A percentile compares a stretch with the other conserved stretches of the same genome.
These are phyloP conservation scores for Tetramorium bicarinatum DNA, from an alignment of 2,888 invertebrate species.

Conservation along the genomic window DNA sequence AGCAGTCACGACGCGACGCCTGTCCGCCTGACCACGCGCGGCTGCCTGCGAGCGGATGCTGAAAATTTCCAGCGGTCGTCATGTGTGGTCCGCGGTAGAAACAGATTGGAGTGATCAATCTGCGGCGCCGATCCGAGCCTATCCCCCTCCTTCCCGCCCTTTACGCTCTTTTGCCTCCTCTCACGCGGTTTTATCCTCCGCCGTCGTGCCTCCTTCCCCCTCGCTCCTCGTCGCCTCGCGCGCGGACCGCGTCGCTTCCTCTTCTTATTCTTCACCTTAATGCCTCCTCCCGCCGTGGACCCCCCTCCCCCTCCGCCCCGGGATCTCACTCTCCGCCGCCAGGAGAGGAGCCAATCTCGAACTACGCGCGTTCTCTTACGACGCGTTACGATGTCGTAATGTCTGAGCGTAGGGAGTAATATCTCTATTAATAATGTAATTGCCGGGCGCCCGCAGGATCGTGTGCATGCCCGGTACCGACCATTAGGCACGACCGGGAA, in stretches of 20 bases:
- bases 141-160: slow-evolving; percentile 2
- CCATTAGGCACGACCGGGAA: slow-evolving; percentile 74
- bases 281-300: slow-evolving; percentile 61
- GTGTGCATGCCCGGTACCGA: slow-evolving; percentile 74
- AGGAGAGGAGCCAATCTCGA: slow-evolving; percentile 66
- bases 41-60: slow-evolving; percentile 55
- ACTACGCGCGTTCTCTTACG: slow-evolving; percentile 73
- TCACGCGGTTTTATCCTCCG: slow-evolving; percentile 37
- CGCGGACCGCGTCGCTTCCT: slow-evolving; percentile 39
- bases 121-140: slow-evolving; percentile 67
- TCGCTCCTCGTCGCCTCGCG: slow-evolving; percentile 4
- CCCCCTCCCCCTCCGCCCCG: slow-evolving; percentile 46
- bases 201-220: slow-evolving; percentile 5
- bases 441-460: slow-evolving; percentile 80
- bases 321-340: slow-evolving; percentile 20
- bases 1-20: slow-evolving; percentile 45
- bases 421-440: slow-evolving; percentile 85
- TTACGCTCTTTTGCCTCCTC: background rate
- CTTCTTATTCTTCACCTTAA: slow-evolving; percentile 64
- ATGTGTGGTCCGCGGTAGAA: slow-evolving; percentile 79
- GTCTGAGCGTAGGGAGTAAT: slow-evolving; percentile 80
- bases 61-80: slow-evolving; percentile 68
- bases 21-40: slow-evolving; percentile 21
- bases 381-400: slow-evolving; percentile 81
- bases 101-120: slow-evolving; percentile 82